Base-by-base conservation (phyloP, 2,113 vertebrate species). In the Orcinus orca region DNA sequence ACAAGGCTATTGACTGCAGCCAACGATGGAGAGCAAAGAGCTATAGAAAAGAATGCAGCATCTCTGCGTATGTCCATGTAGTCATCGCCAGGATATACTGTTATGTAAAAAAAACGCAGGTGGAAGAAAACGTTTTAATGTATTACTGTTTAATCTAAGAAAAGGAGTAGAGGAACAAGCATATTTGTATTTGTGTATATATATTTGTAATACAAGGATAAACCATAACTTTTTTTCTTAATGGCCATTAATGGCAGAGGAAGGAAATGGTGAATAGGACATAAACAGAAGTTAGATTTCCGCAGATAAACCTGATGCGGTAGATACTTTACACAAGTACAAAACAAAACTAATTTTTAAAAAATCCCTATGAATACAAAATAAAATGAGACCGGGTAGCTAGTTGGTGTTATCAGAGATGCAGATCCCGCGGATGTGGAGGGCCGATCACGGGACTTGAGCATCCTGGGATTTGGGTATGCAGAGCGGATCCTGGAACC, bases 21-120 rank as follows among this genome's bases (percentile, higher is more conserved):
- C 85, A 41, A 12, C 65, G 21, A 63, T 0, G 29, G 26, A n/a
- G 25, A 53, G 36, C 41, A 41, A 50, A 6, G 36, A 36, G 60
- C 31, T 20, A 1, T 0, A 23, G 88, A 44, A 68, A 80, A 60
- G 33, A 3, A 21, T 3, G 10, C 4, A 2, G 23, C 11, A 18
- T 62, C 47, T 67, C 9, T 0, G 0, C 1, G 4, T 5, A 26
- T 0, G 15, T 1, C 74, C 8, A 1, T 1, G 26, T 3, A 15
- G 50, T 25, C 21, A 29, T 41, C 65, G 23, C 36, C 53, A 47
- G 55, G 50, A n/a, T 4, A 47, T 0, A 29, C 0, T 21, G 25
- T 62, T 33, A 90, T 47, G 47, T 18, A 14, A 50, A 14, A 23
- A 68, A 41, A 82, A 77, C 23, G 6, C 23, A 76, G 5, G 31